These are phyloP conservation scores for Caenorhabditis sinica DNA, from an alignment of 2,888 invertebrate genomes.

Conservation along the genomic window DNA sequence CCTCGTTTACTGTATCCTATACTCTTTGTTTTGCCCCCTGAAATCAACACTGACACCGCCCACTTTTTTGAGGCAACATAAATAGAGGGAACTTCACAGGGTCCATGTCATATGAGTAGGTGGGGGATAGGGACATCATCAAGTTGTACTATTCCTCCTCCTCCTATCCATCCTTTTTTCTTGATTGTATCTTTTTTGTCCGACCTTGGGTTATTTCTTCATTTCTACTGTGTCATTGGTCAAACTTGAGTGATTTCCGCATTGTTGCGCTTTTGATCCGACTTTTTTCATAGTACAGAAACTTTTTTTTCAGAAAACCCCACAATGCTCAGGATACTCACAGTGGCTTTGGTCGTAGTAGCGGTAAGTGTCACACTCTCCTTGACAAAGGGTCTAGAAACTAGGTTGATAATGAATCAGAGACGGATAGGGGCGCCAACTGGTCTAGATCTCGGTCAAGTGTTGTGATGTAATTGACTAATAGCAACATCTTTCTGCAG, in stretches of 20 bases:
- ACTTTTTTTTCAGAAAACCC: not conserved
- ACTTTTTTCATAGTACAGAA: not conserved
- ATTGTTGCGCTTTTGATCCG: not conserved
- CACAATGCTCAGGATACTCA: conserved; percentile 59
- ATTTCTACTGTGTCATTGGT: conserved; percentile 17
- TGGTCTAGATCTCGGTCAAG: conserved; percentile 65
- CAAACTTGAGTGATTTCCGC: conserved; percentile 18
- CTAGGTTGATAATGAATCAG: conserved; percentile 47
- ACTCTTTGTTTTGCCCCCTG: conserved; percentile 4
- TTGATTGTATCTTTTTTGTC: conserved; percentile 49
- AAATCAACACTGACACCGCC: conserved; percentile 33
- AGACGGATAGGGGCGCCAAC: conserved; percentile 50
- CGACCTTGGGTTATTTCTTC: conserved; percentile 58
- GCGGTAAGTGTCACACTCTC: conserved; percentile 35
- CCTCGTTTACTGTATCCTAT: conserved; percentile 24
- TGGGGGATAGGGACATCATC: conserved; percentile 40
- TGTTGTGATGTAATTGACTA: conserved; percentile 30
- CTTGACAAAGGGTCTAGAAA: conserved; percentile 22
- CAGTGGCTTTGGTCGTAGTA: conserved; percentile 24
- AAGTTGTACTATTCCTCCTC: conserved; percentile 53
- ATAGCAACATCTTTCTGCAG: conserved; percentile 48
- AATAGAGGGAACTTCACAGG: conserved; percentile 44
- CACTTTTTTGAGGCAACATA: conserved; percentile 49
- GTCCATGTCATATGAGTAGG: conserved; percentile 55
- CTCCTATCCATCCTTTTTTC: conserved; percentile 20